Evolutionary conservation across 2,888 invertebrate genomes (phyloP).

Genomic region (Thalpophila matura): DNA sequence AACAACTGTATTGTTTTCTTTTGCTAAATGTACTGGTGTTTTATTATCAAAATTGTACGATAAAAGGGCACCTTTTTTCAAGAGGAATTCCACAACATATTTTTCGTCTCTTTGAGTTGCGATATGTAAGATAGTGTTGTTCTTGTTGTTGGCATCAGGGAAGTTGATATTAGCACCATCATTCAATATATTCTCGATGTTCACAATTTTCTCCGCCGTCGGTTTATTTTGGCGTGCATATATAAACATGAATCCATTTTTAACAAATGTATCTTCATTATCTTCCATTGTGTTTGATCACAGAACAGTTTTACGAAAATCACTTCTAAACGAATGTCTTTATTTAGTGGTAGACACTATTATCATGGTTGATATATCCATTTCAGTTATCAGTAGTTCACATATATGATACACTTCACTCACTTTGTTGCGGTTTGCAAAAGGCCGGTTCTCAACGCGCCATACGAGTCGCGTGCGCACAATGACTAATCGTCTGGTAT

Average conservation of each 20-base stretch:
- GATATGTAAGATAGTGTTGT: slow-evolving; percentile 59
- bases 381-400: slow-evolving; percentile 1
- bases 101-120: slow-evolving; percentile 52
- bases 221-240: slow-evolving; percentile 53
- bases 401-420: slow-evolving; percentile 8
- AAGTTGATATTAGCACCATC: slow-evolving; percentile 59
- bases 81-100: slow-evolving; percentile 51
- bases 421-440: slow-evolving; percentile 2
- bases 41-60: slow-evolving; percentile 34
- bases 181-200: slow-evolving; percentile 44
- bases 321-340: not conserved
- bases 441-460: not conserved
- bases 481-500: slow-evolving; percentile 27
- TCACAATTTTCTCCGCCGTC: slow-evolving; percentile 46
- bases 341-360: slow-evolving; percentile 7
- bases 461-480: slow-evolving; percentile 2
- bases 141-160: slow-evolving; percentile 50
- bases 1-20: slow-evolving; percentile 35
- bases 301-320: not conserved
- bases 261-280: slow-evolving; percentile 40
- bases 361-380: slow-evolving; percentile 5
- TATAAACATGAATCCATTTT: slow-evolving; percentile 56
- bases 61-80: slow-evolving; percentile 44
- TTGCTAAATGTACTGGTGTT: slow-evolving; percentile 53
- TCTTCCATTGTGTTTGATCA: slow-evolving; percentile 43